Evolutionary conservation across 2,888 invertebrate species (phyloP).

Genomic region (Steinernema carpocapsae): DNA sequence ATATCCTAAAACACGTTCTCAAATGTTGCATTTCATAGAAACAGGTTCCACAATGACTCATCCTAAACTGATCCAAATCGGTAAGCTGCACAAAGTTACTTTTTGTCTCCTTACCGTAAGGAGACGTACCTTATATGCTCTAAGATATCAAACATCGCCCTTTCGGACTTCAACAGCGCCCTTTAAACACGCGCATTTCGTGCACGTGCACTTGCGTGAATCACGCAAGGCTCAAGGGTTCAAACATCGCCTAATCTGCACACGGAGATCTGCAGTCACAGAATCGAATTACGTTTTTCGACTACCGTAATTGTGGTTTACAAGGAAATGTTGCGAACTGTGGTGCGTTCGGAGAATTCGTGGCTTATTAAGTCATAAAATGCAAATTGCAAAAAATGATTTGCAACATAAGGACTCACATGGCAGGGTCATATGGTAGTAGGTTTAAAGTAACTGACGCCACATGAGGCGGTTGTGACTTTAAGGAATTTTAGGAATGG

Average conservation of each 20-base stretch:
- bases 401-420: background rate
- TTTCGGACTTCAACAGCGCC: background rate
- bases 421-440: constrained; percentile 2
- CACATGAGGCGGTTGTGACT: constrained; percentile 3
- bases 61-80: too few relatives aligned
- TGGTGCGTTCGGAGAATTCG: background rate
- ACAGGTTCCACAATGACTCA: too few relatives aligned
- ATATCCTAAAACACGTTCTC: too few relatives aligned
- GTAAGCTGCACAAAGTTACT: too few relatives aligned
- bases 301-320: background rate
- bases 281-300: background rate
- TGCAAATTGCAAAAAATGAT: too few relatives aligned
- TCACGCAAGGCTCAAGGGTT: background rate
- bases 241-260: constrained; percentile 6
- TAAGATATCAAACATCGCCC: too few relatives aligned
- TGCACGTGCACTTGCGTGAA: background rate
- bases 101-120: too few relatives aligned
- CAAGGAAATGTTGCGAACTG: background rate
- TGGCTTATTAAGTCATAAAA: too few relatives aligned
- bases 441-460: background rate
- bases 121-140: too few relatives aligned
- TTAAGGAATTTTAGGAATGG: background rate
- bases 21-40: too few relatives aligned
- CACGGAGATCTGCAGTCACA: background rate
- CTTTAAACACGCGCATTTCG: background rate